phyloP scores from a whole-genome alignment of 2,113 vertebrate species.

The Malurus alboscapulatus region DNA sequence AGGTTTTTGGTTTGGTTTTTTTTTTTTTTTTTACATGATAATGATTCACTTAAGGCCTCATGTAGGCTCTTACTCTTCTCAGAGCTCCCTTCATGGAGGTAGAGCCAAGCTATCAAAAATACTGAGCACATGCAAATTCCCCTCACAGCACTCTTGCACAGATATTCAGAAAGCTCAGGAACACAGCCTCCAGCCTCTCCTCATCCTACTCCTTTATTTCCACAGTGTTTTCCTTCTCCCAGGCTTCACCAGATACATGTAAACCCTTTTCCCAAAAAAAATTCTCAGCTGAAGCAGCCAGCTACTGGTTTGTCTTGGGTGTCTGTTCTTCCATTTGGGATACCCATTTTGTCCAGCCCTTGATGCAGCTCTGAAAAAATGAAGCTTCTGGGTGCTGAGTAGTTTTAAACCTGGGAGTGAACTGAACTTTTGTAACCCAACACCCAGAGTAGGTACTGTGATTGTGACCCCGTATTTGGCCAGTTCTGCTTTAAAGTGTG shows the following conservation, averaged over 20 bases:
- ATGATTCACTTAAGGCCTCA: neutral
- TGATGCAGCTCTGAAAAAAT: neutral
- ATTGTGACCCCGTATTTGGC: neutral
- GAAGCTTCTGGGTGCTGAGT: neutral
- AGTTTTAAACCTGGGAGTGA: neutral
- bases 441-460: rapidly evolving
- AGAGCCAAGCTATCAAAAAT: neutral
- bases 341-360: neutral
- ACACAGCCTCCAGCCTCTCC: neutral
- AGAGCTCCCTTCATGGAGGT: neutral
- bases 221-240: neutral
- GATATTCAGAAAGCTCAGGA: neutral
- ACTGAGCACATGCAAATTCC: neutral
- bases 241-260: neutral
- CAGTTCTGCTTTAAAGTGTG: rapidly evolving
- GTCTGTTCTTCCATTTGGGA: rapidly evolving
- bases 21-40: neutral
- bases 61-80: neutral
- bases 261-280: neutral
- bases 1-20: no score
- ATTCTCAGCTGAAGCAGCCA: neutral
- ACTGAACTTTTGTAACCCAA: neutral
- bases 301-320: neutral
- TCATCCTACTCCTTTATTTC: neutral
- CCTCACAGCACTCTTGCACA: neutral